These are phyloP conservation scores for Pteronura brasiliensis DNA, from an alignment of 2,113 vertebrate genomes.

Conservation along the genomic window DNA sequence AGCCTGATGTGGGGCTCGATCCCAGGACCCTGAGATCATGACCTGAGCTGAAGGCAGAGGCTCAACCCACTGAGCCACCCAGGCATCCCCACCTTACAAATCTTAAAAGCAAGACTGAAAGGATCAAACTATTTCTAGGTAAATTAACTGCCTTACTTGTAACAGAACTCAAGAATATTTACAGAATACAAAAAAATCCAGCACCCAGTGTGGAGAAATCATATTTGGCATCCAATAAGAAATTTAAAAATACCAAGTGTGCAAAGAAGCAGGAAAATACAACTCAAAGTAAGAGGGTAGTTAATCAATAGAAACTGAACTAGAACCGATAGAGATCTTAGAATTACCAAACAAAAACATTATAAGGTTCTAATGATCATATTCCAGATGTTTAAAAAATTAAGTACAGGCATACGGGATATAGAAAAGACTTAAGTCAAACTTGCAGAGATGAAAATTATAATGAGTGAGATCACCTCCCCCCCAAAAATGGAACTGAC, in stretches of 20 bases:
- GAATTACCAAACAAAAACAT: neutral
- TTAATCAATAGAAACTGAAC: neutral
- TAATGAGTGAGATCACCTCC: neutral
- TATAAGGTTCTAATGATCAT: neutral
- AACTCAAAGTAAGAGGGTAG: neutral
- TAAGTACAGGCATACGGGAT: neutral
- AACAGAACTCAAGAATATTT: neutral
- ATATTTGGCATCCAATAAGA: neutral
- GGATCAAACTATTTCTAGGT: neutral
- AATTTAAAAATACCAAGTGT: neutral
- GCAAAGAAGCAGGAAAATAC: neutral
- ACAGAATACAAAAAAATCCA: neutral
- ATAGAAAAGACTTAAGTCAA: neutral
- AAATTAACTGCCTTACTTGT: neutral
- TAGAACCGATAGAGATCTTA: neutral
- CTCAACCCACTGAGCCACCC: too few relatives aligned
- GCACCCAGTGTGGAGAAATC: neutral
- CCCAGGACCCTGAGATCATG: too few relatives aligned
- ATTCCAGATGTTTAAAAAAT: neutral
- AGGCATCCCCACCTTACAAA: neutral
- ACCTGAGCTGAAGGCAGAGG: too few relatives aligned
- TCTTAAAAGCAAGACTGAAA: neutral
- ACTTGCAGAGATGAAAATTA: constrained; percentile 1
- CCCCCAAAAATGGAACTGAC: neutral
- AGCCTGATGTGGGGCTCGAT: too few relatives aligned